phyloP scores from a whole-genome alignment of 2,888 invertebrate genomes.

The Baccha elongata region DNA sequence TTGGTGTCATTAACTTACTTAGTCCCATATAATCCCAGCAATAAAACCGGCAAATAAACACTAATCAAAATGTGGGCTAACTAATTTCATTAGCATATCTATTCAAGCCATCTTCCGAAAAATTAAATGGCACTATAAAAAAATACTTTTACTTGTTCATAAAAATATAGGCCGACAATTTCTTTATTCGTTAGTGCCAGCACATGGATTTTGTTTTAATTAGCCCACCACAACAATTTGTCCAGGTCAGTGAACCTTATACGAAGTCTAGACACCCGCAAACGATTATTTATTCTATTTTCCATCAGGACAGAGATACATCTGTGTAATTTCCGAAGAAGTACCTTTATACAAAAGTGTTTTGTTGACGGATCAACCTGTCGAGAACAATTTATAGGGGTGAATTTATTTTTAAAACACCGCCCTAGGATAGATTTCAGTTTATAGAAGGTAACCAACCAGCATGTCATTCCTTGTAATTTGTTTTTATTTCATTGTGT shows the following conservation, averaged over 20 bases:
- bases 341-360: not conserved
- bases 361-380: constrained; percentile 22
- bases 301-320: not conserved
- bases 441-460: too few relatives aligned
- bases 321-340: not conserved
- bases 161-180: not conserved
- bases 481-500: too few relatives aligned
- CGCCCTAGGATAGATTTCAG: not conserved
- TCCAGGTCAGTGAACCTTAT: not conserved
- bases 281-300: not conserved
- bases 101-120: not conserved
- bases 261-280: not conserved
- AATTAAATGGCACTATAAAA: not conserved
- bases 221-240: not conserved
- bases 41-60: not conserved
- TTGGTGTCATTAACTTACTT: not conserved
- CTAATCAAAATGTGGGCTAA: not conserved
- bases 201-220: not conserved
- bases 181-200: too few relatives aligned
- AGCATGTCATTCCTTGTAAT: too few relatives aligned
- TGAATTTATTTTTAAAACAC: not conserved
- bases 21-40: not conserved
- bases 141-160: not conserved
- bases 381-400: not conserved
- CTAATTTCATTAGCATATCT: not conserved